phyloP scores from a whole-genome alignment of 2,888 invertebrate species.

The Diplazon laetatorius region DNA sequence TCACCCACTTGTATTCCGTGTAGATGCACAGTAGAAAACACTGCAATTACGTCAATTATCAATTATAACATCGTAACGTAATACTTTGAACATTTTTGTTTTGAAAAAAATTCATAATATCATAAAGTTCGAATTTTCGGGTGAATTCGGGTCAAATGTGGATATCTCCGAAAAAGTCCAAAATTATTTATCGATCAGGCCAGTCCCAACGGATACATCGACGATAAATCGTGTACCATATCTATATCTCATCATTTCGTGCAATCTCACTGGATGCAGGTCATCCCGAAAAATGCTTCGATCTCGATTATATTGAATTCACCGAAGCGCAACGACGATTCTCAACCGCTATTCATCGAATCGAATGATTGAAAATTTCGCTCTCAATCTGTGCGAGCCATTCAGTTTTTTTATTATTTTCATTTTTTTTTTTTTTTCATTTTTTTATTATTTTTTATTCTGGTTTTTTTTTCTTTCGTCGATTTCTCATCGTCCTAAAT shows the following conservation, averaged over 20 bases:
- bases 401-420: neutral
- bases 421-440: neutral
- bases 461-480: neutral
- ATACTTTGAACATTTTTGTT: too few relatives aligned
- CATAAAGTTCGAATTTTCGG: too few relatives aligned
- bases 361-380: conserved; percentile 7
- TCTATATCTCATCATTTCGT: too few relatives aligned
- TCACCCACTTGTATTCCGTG: conserved; percentile 71
- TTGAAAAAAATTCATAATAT: neutral
- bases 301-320: neutral
- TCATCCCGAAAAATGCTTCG: neutral
- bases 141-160: too few relatives aligned
- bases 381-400: neutral
- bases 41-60: conserved; percentile 59
- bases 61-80: neutral
- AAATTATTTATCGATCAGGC: too few relatives aligned
- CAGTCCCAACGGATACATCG: too few relatives aligned
- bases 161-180: too few relatives aligned
- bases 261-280: too few relatives aligned
- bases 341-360: conserved; percentile 1
- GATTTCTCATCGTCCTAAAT: neutral
- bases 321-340: neutral
- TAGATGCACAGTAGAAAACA: conserved; percentile 73
- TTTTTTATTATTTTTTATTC: too few relatives aligned
- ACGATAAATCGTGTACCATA: too few relatives aligned